A percentile compares a stretch with the other conserved stretches of the same genome.
These are phyloP conservation scores for Hapalemur alaotrensis DNA, from an alignment of 2,797 vertebrate genomes.

Conservation along the genomic window DNA sequence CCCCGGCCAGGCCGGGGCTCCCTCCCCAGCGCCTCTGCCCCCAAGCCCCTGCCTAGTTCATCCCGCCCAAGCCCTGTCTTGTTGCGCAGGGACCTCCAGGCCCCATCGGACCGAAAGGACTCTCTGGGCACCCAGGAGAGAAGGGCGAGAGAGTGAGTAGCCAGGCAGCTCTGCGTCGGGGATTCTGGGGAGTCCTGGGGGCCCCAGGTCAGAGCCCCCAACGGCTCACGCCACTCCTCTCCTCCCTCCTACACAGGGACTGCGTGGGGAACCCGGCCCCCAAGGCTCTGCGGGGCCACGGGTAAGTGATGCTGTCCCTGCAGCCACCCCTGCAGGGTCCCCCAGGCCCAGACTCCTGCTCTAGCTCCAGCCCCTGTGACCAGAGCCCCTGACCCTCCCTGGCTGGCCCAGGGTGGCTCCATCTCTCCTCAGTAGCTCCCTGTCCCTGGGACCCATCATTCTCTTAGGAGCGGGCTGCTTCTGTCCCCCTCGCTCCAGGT, in stretches of 20 bases:
- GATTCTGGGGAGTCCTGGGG: not conserved
- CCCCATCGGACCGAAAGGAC: slow-evolving; percentile 86
- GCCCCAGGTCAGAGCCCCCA: not conserved
- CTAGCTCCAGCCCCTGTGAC: not conserved
- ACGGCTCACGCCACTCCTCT: not conserved
- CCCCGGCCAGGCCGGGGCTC: not conserved
- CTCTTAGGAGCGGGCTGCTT: not conserved
- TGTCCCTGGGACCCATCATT: not conserved
- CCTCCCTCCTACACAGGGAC: slow-evolving; percentile 70
- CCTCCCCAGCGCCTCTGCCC: not conserved
- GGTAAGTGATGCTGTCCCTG: slow-evolving; percentile 57
- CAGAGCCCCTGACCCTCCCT: not conserved
- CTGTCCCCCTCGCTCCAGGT: not conserved
- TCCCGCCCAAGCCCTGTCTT: slow-evolving; percentile 43
- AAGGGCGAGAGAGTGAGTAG: slow-evolving; percentile 88
- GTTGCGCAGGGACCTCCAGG: slow-evolving; percentile 89
- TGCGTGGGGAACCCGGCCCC: slow-evolving; percentile 77
- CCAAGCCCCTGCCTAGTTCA: not conserved
- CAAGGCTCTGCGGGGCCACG: slow-evolving; percentile 75
- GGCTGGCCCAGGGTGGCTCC: not conserved
- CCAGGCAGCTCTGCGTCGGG: not conserved
- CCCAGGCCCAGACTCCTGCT: not conserved
- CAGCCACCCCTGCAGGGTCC: not conserved
- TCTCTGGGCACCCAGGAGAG: slow-evolving; percentile 91
- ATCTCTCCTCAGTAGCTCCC: not conserved